Percentiles rank a stretch among this genome's conserved stretches.
phyloP scores from a whole-genome alignment of 1,140 invertebrate species.

The Olivierus martensii region DNA sequence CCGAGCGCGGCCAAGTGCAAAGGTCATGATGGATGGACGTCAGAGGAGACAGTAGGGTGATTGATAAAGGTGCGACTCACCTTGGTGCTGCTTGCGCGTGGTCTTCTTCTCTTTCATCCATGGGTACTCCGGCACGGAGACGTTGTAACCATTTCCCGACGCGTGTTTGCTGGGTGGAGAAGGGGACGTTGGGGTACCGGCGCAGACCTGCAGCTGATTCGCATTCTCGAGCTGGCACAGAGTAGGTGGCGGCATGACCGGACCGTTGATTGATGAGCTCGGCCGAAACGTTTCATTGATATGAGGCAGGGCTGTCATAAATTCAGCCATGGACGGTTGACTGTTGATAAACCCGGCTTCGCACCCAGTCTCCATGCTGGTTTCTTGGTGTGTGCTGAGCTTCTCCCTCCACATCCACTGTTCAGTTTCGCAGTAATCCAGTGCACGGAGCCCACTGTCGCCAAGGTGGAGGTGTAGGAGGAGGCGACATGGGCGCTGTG shows the following conservation, averaged over 20 bases:
- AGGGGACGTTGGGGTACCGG: slow-evolving; percentile 10
- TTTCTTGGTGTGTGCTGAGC: too few species aligned
- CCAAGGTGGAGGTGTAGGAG: too few species aligned
- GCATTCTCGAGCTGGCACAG: slow-evolving; percentile 17
- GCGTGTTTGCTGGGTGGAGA: slow-evolving; percentile 13
- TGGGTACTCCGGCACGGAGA: slow-evolving; percentile 75
- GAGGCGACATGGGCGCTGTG: too few species aligned
- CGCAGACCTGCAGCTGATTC: slow-evolving; percentile 4
- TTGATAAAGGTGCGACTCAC: slow-evolving; percentile 37
- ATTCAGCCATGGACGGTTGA: slow-evolving; percentile 84
- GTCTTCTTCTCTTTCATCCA: slow-evolving; percentile 98
- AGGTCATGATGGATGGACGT: too few species aligned
- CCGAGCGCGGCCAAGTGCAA: too few species aligned
- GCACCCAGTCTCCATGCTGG: slow-evolving; percentile 27
- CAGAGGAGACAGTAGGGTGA: too few species aligned
- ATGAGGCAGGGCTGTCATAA: slow-evolving; percentile 50
- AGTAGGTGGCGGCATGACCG: slow-evolving; percentile 9
- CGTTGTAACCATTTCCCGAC: slow-evolving; percentile 5
- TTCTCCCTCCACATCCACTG: too few species aligned
- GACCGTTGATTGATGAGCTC: slow-evolving; percentile 31
- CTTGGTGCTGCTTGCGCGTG: slow-evolving; percentile 76
- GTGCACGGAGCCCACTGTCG: too few species aligned
- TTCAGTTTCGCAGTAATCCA: too few species aligned
- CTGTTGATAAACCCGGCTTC: slow-evolving; percentile 84
- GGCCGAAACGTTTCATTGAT: slow-evolving; percentile 24